These are phyloP conservation scores for Sinhomidia bicolor DNA, from an alignment of 2,888 invertebrate species.

Conservation along the genomic window DNA sequence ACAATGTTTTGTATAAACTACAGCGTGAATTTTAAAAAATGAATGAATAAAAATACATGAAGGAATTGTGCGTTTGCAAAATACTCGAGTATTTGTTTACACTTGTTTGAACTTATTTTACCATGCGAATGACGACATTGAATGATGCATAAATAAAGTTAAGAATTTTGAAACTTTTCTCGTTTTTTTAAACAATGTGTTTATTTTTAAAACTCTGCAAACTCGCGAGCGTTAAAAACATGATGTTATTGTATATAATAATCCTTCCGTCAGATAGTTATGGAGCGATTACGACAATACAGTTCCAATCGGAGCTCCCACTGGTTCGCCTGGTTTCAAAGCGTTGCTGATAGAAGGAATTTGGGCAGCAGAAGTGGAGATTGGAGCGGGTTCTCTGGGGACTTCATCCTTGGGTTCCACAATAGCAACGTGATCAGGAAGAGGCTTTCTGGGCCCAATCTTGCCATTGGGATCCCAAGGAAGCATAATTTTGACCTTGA, in stretches of 20 bases:
- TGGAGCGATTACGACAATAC: conserved; percentile 55
- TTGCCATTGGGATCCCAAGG: conserved; percentile 99
- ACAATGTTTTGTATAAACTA: too few species aligned
- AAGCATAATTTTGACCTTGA: conserved; percentile 99
- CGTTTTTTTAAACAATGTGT: conserved; percentile 42
- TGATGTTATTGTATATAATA: conserved; percentile 10
- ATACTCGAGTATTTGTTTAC: too few species aligned
- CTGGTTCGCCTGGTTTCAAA: conserved; percentile 59
- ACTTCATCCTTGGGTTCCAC: conserved; percentile 97
- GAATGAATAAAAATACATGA: too few species aligned
- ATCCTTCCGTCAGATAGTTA: not conserved
- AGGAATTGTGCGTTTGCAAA: too few species aligned
- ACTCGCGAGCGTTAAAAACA: conserved; percentile 52
- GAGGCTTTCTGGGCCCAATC: conserved; percentile 97
- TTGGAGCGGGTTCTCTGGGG: conserved; percentile 56
- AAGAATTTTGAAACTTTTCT: too few species aligned
- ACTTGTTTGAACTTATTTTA: too few species aligned
- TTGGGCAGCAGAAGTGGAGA: conserved; percentile 32
- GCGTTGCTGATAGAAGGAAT: conserved; percentile 16
- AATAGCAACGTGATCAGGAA: conserved; percentile 98
- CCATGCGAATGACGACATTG: not conserved
- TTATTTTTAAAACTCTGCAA: conserved; percentile 57
- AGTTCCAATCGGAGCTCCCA: conserved; percentile 59
- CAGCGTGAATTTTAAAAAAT: too few species aligned
- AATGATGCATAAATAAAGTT: too few species aligned